These are phyloP conservation scores for Danio kyathit DNA, from an alignment of 2,797 vertebrate genomes.

Conservation along the genomic window DNA sequence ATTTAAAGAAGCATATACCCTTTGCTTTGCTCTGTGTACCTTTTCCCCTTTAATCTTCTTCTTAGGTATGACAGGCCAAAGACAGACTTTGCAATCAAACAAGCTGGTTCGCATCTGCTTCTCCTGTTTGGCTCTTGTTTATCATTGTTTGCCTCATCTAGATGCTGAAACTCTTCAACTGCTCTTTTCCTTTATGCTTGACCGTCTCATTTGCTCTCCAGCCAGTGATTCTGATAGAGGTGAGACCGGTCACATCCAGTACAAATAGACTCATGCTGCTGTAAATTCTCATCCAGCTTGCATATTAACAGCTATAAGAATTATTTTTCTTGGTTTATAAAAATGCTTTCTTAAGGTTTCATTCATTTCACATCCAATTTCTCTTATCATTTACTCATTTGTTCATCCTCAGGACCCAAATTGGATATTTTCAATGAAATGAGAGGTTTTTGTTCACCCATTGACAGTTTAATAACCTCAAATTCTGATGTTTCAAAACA, in stretches of 20 bases:
- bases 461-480: too few species aligned
- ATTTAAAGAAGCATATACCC: constrained; percentile 12
- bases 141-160: constrained; percentile 2
- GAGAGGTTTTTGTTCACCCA: not conserved
- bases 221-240: constrained; percentile 9
- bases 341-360: not conserved
- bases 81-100: constrained; percentile 16
- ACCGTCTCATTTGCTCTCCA: constrained; percentile 2
- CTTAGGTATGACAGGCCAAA: constrained; percentile 4
- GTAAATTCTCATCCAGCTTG: not conserved
- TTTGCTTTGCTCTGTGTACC: constrained; percentile 15
- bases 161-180: not conserved
- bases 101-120: constrained; percentile 3
- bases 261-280: constrained; percentile 22
- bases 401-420: not conserved
- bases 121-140: not conserved
- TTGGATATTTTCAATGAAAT: not conserved
- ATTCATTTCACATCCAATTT: too few species aligned
- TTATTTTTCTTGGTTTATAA: constrained; percentile 4
- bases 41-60: constrained; percentile 29
- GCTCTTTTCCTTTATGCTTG: not conserved
- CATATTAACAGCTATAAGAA: constrained; percentile 1
- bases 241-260: not conserved
- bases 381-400: not conserved
- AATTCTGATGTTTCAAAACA: not conserved